These are phyloP conservation scores for Hartigia nigra DNA, from an alignment of 2,888 invertebrate species.

Conservation along the genomic window DNA sequence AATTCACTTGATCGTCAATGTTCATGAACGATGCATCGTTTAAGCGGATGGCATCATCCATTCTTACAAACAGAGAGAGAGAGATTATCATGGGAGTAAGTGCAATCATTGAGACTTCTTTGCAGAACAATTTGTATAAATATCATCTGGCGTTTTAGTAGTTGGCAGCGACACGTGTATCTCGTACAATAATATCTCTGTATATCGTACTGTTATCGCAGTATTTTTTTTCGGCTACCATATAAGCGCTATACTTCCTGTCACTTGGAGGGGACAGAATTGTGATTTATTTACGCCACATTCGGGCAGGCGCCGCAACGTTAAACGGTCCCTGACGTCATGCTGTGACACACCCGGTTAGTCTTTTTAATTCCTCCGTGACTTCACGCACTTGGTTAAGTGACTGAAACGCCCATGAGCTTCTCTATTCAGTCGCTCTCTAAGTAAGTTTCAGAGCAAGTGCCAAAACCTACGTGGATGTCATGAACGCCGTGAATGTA, in stretches of 20 bases:
- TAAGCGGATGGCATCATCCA: not conserved
- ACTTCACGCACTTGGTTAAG: not conserved
- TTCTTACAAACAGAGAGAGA: not conserved
- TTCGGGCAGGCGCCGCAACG: not conserved
- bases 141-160: not conserved
- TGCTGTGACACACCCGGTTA: not conserved
- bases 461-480: not conserved
- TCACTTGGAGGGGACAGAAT: not conserved
- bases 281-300: constrained; percentile 2
- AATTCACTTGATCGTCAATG: not conserved
- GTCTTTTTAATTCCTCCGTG: not conserved
- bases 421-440: not conserved
- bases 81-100: not conserved
- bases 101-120: not conserved
- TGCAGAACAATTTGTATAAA: not conserved
- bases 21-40: no score
- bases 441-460: not conserved
- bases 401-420: not conserved
- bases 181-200: not conserved
- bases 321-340: not conserved
- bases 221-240: not conserved
- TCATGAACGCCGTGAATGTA: not conserved
- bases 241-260: not conserved
- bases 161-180: not conserved
- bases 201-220: not conserved